Evolutionary conservation across 1,140 invertebrate species (phyloP), one percentile per base, ranked within the genome.

Genomic region (Matsumurasca onukii): DNA sequence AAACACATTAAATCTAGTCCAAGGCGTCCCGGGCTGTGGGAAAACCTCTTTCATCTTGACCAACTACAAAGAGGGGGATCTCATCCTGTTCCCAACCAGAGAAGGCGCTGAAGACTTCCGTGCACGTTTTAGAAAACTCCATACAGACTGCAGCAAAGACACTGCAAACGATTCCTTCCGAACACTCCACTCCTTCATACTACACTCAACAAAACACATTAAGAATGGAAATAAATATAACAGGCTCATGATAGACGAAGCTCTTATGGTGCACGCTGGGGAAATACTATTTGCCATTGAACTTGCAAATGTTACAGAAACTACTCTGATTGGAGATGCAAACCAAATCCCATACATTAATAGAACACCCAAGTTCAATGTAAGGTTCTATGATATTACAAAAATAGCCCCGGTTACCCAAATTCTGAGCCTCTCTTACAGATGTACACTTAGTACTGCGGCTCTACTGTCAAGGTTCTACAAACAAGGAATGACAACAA

Each of bases 141-240:
- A 45, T n/a, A 9, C 39, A 45, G n/a, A 45, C 39, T 45, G 9
- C n/a, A n/a, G n/a, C 39, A 9, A 45, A 9, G n/a, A 45, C 9
- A 12, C n/a, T 45, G n/a, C 9, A 45, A 45, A 9, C 9, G 39
- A 45, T n/a, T 12, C 39, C 39, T 45, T 45, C n/a, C 9, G 39
- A 45, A 45, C 39, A 45, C 9, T 45, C 9, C 39, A 45, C 39
- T 45, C 39, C n/a, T 45, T 45, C 39, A 45, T 45, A 45, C 9
- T 45, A 9, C 9, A 45, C 39, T n/a, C n/a, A 45, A 45, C 39
- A 45, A 45, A 45, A 45, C 39, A 45, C 9, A 45, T 45, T 12
- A 45, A 45, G 39, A n/a, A 45, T 9, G 39, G 39, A 45, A 45
- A 45, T n/a, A 45, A 45, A n/a, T 45, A 45, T 45, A n/a, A n/a